Percentiles rank a stretch among this genome's conserved stretches.
Evolutionary conservation across 2,797 vertebrate genomes (phyloP).

Genomic region (Erethizon dorsatum): DNA sequence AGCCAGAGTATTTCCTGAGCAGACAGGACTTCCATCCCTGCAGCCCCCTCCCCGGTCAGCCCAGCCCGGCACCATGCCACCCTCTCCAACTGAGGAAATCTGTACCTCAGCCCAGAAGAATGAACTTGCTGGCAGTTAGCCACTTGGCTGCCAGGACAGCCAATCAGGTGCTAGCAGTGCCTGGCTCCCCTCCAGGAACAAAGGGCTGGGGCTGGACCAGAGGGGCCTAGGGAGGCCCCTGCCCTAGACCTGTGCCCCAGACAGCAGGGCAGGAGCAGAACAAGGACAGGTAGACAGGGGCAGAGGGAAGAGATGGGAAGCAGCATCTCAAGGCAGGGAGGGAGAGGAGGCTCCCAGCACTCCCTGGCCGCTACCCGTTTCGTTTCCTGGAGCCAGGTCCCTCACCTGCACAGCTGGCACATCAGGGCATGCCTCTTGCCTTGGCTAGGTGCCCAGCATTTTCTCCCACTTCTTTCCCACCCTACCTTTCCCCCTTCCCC

Average conservation of each 20-base stretch:
- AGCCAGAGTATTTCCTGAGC: neutral
- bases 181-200: constrained; percentile 15
- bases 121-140: constrained; percentile 63
- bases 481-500: neutral
- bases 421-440: neutral
- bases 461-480: neutral
- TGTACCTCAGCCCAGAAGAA: constrained; percentile 77
- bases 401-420: fast-evolving
- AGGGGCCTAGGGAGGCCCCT: neutral
- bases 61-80: neutral
- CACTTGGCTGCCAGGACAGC: constrained; percentile 20
- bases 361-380: too few relatives aligned
- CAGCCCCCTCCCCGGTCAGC: neutral
- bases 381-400: neutral
- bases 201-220: neutral
- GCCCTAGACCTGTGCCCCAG: neutral
- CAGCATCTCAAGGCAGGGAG: neutral
- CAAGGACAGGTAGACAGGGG: too few relatives aligned
- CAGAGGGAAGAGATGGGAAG: neutral
- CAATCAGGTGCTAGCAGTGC: neutral
- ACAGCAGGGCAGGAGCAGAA: neutral
- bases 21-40: neutral
- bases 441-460: fast-evolving
- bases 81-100: constrained; percentile 65
- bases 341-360: neutral